Evolutionary conservation across 1,140 invertebrate species (phyloP).

Genomic region (Neodiprion pinetum): DNA sequence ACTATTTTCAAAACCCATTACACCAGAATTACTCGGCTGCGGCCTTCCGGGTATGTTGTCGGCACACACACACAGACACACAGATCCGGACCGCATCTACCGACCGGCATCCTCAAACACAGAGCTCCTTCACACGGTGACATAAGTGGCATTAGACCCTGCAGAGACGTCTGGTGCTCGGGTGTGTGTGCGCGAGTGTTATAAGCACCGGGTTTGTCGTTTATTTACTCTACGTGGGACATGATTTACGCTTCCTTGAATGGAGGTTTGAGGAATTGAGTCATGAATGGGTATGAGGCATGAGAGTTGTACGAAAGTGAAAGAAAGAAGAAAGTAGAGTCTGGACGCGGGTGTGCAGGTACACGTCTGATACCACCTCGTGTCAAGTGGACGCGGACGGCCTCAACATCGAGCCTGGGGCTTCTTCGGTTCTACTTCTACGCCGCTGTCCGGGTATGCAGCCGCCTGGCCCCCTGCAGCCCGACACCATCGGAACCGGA

Average conservation of each 20-base stretch:
- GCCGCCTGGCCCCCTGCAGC: too few relatives aligned
- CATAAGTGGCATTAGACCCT: too few relatives aligned
- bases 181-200: neutral
- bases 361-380: neutral
- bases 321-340: constrained; percentile 7
- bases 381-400: neutral
- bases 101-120: too few relatives aligned
- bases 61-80: constrained; percentile 86
- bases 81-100: too few relatives aligned
- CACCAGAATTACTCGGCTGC: constrained; percentile 24
- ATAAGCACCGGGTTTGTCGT: neutral
- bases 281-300: constrained; percentile 7
- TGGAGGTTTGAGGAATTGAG: constrained; percentile 1
- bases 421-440: too few relatives aligned
- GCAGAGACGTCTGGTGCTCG: too few relatives aligned
- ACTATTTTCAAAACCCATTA: constrained; percentile 4
- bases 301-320: constrained; percentile 7
- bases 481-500: too few relatives aligned
- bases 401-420: neutral
- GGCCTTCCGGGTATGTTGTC: constrained; percentile 83
- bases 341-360: neutral
- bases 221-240: constrained; percentile 5
- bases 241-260: constrained; percentile 7
- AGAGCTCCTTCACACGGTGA: too few relatives aligned
- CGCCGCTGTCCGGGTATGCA: too few relatives aligned